Conservation (phyloP, 2,113 vertebrate species). For the Psittacula cyanocephala region DNA sequence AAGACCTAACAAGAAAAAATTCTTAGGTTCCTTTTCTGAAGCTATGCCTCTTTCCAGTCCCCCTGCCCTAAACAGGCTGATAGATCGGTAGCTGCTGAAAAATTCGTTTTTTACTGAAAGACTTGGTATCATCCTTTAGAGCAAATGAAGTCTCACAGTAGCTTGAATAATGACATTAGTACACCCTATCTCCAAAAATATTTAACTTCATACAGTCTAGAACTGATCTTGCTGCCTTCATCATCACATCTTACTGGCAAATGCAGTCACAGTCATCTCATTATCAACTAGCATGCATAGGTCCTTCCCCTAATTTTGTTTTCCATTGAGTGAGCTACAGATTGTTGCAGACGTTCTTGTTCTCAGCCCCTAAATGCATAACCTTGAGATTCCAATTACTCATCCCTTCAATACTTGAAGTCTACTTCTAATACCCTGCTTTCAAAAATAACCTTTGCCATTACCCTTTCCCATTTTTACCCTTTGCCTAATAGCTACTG, state of each 20-base stretch:
- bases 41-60: fast-evolving
- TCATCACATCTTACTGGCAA: background rate
- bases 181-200: background rate
- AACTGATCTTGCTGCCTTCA: background rate
- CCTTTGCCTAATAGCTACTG: background rate
- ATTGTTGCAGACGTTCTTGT: background rate
- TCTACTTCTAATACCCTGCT: background rate
- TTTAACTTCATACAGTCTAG: background rate
- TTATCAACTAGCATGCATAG: background rate
- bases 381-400: background rate
- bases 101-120: background rate
- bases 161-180: background rate
- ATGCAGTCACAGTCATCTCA: background rate
- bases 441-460: background rate
- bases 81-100: background rate
- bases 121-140: background rate
- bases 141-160: background rate
- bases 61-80: background rate
- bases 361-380: background rate
- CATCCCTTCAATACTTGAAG: background rate
- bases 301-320: background rate
- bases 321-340: background rate
- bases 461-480: background rate
- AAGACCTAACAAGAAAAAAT: background rate
- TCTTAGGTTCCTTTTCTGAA: background rate